phyloP scores from a whole-genome alignment of 2,113 vertebrate genomes.

The Electrona antarctica region DNA sequence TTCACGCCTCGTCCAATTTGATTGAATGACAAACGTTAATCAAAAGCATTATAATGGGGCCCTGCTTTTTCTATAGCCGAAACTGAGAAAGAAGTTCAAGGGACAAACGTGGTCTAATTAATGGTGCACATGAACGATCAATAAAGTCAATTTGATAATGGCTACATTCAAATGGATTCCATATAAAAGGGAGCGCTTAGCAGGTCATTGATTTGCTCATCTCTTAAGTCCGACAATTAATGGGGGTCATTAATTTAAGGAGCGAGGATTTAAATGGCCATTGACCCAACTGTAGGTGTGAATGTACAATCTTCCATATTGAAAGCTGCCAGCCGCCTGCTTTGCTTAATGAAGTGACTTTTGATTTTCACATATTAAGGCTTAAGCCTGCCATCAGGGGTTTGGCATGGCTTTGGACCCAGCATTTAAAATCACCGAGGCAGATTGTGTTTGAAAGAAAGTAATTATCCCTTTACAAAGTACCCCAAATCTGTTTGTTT shows the following conservation, averaged over 20 bases:
- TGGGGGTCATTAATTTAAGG: slow-evolving; percentile 3
- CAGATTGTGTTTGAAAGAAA: too few species aligned
- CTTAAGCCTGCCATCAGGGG: too few species aligned
- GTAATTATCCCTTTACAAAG: too few species aligned
- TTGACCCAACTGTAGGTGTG: slow-evolving; percentile 8
- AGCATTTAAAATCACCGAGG: too few species aligned
- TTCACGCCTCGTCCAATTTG: too few species aligned
- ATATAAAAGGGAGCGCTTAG: not conserved
- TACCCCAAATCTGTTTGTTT: not conserved
- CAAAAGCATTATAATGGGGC: too few species aligned
- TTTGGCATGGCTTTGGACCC: too few species aligned
- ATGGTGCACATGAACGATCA: not conserved
- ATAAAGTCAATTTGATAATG: not conserved
- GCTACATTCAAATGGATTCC: not conserved
- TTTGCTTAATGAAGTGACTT: not conserved
- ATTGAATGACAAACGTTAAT: too few species aligned
- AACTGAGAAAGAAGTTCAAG: too few species aligned
- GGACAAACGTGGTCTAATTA: not conserved
- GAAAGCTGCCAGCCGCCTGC: not conserved
- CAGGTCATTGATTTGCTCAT: not conserved
- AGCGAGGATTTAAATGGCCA: slow-evolving; percentile 1
- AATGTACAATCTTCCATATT: slow-evolving; percentile 2
- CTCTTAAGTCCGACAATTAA: not conserved
- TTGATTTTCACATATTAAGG: too few species aligned
- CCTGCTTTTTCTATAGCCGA: too few species aligned